Percentiles rank a stretch among this genome's conserved stretches.
Conservation (phyloP, 2,113 vertebrate genomes). For the Melanerpes aurifrons region DNA sequence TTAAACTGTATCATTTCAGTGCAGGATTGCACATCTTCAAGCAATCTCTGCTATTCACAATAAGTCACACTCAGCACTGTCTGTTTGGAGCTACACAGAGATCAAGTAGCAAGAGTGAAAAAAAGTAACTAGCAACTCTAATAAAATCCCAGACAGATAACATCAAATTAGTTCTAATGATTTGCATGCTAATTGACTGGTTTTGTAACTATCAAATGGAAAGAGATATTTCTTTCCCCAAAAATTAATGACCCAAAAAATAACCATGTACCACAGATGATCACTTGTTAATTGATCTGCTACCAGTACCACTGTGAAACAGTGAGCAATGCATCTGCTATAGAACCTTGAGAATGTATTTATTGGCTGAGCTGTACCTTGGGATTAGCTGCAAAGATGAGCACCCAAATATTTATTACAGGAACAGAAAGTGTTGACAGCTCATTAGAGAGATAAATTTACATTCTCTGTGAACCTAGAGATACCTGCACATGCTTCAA, state of each 20-base stretch:
- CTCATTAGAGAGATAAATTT: slow-evolving; percentile 71
- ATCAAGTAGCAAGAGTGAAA: not conserved
- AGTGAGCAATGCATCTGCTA: not conserved
- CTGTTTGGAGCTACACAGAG: not conserved
- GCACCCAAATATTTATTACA: slow-evolving; percentile 56
- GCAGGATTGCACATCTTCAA: not conserved
- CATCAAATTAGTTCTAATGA: slow-evolving; percentile 52
- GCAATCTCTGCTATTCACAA: not conserved
- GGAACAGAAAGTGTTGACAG: slow-evolving; percentile 37
- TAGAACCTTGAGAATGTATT: slow-evolving; percentile 29
- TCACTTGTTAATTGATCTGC: slow-evolving; percentile 71
- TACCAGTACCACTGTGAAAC: slow-evolving; percentile 42
- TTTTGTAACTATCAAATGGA: slow-evolving; percentile 55
- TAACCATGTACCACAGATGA: slow-evolving; percentile 57
- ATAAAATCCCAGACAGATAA: slow-evolving; percentile 18
- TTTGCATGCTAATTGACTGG: slow-evolving; percentile 63
- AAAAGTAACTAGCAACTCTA: not conserved
- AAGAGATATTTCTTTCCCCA: slow-evolving; percentile 39
- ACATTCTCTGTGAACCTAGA: slow-evolving; percentile 19
- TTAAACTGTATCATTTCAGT: not conserved
- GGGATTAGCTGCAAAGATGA: slow-evolving; percentile 45
- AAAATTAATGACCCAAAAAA: slow-evolving; percentile 67
- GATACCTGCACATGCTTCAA: slow-evolving; percentile 22
- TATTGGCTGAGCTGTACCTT: not conserved
- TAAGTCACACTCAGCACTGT: not conserved